phyloP scores from a whole-genome alignment of 2,888 invertebrate species.

The Tiphia femorata region DNA sequence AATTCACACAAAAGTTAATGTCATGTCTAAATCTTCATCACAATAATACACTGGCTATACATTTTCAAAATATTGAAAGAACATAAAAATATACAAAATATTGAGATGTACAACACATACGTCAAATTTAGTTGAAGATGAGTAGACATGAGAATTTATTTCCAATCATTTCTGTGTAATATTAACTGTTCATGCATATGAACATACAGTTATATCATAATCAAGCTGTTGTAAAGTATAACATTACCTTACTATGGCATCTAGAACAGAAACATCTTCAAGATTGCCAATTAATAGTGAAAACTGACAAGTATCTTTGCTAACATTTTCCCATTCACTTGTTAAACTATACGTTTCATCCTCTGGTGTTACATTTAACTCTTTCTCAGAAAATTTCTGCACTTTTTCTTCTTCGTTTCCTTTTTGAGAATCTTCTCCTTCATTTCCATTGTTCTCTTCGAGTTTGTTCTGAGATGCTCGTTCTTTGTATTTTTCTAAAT shows the following conservation, averaged over 20 bases:
- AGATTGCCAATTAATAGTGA: slow-evolving; percentile 87
- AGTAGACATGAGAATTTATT: slow-evolving; percentile 1
- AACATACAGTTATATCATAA: slow-evolving; percentile 5
- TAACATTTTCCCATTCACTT: slow-evolving; percentile 83
- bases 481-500: slow-evolving; percentile 69
- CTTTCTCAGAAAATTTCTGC: slow-evolving; percentile 62
- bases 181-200: background rate
- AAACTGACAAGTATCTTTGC: slow-evolving; percentile 90
- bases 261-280: slow-evolving; percentile 87
- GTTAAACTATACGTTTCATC: slow-evolving; percentile 70
- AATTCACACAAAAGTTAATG: too few species aligned
- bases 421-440: slow-evolving; percentile 41
- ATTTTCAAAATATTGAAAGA: too few species aligned
- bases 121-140: too few species aligned
- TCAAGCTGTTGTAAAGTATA: too few species aligned
- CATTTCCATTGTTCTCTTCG: slow-evolving; percentile 48
- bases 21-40: too few species aligned
- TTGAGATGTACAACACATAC: background rate
- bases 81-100: slow-evolving; percentile 13
- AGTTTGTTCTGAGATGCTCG: slow-evolving; percentile 28
- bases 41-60: too few species aligned
- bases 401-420: slow-evolving; percentile 43
- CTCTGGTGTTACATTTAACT: slow-evolving; percentile 55
- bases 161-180: background rate
- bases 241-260: slow-evolving; percentile 74